phyloP scores from a whole-genome alignment of 1,140 invertebrate species.

The Chrysopa pallens region DNA sequence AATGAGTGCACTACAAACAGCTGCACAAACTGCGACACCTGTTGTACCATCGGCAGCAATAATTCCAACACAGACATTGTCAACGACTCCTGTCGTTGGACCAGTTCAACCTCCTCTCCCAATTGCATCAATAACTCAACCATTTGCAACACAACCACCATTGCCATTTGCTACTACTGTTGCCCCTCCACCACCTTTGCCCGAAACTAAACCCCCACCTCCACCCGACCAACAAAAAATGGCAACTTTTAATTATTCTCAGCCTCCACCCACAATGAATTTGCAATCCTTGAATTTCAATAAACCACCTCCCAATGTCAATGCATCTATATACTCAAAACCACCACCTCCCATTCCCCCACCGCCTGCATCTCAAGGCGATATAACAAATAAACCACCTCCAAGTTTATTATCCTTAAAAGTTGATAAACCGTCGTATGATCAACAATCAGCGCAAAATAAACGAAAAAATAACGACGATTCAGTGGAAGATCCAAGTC shows the following conservation, averaged over 20 bases:
- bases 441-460: neutral
- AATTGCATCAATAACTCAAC: constrained; percentile 16
- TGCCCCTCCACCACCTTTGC: constrained; percentile 25
- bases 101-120: constrained; percentile 22
- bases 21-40: constrained; percentile 6
- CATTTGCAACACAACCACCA: constrained; percentile 16
- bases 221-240: constrained; percentile 20
- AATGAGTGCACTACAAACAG: constrained; percentile 17
- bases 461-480: neutral
- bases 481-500: too few species aligned
- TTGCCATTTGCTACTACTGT: constrained; percentile 13
- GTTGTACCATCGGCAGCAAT: constrained; percentile 1
- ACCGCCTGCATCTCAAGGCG: too few species aligned
- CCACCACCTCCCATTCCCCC: too few species aligned
- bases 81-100: constrained; percentile 13
- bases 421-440: neutral
- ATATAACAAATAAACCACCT: neutral
- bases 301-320: neutral
- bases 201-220: constrained; percentile 28
- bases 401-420: neutral
- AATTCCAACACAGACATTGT: constrained; percentile 24
- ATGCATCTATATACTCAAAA: neutral
- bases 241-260: neutral
- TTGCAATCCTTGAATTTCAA: neutral
- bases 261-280: neutral